These are phyloP conservation scores for Ia io DNA, from an alignment of 2,113 vertebrate genomes.

Conservation along the genomic window DNA sequence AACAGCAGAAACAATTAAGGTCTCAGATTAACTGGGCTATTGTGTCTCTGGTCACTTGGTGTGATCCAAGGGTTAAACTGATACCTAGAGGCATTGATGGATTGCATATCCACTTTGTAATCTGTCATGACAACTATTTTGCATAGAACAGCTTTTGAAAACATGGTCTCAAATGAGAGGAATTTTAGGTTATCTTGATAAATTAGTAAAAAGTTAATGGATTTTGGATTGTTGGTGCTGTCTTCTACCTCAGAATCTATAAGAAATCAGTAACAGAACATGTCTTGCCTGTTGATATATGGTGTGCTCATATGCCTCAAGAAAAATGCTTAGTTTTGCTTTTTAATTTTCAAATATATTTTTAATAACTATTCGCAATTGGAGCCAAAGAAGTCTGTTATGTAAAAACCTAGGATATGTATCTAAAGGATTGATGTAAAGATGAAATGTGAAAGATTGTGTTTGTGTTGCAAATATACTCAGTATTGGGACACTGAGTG, in stretches of 20 bases:
- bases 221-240: neutral
- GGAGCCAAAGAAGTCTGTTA: neutral
- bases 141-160: neutral
- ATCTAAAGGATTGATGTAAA: neutral
- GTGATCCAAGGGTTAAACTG: neutral
- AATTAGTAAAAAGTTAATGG: neutral
- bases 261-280: neutral
- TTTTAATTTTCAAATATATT: neutral
- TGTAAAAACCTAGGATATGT: neutral
- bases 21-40: neutral
- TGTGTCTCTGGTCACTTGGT: neutral
- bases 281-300: neutral
- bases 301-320: neutral
- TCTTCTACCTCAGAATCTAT: neutral
- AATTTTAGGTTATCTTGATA: slow-evolving; percentile 5
- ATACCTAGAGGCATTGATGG: neutral
- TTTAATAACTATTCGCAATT: neutral
- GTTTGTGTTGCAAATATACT: neutral
- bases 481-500: neutral
- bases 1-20: neutral
- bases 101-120: neutral
- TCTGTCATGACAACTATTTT: neutral
- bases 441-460: neutral
- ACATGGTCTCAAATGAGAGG: neutral
- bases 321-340: neutral